Conservation (phyloP, 2,113 vertebrate species). For the Gorsachius goisagi region DNA sequence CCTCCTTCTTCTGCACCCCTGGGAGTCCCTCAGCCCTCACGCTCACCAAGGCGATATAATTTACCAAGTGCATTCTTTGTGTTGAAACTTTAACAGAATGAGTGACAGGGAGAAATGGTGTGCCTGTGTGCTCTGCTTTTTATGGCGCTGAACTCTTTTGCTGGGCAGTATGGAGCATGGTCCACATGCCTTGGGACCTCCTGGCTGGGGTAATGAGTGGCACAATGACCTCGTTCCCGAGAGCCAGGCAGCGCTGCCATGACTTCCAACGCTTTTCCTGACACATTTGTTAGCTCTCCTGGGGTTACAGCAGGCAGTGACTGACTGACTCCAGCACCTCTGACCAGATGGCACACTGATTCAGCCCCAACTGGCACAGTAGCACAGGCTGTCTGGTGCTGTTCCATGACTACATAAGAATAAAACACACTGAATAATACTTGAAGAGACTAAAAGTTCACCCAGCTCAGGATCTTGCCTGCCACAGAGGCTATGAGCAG, state of each 20-base stretch:
- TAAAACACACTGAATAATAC: neutral
- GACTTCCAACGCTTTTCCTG: neutral
- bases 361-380: neutral
- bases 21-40: neutral
- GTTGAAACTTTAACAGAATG: neutral
- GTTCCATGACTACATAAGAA: neutral
- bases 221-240: neutral
- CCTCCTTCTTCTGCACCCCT: neutral
- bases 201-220: accelerated
- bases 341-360: neutral
- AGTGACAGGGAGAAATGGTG: neutral
- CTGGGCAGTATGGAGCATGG: neutral
- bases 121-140: accelerated
- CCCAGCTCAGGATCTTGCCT: neutral
- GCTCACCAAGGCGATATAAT: neutral
- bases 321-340: neutral
- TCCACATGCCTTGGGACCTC: neutral
- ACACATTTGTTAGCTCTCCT: neutral
- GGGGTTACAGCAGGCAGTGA: neutral
- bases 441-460: neutral
- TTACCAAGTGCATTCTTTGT: neutral
- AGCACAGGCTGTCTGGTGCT: neutral
- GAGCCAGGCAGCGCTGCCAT: neutral
- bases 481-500: neutral
- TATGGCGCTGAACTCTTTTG: neutral